Percentiles rank a stretch among this genome's conserved stretches.
These are phyloP conservation scores for Tor tambroides DNA, from an alignment of 2,113 vertebrate species.

Conservation along the genomic window DNA sequence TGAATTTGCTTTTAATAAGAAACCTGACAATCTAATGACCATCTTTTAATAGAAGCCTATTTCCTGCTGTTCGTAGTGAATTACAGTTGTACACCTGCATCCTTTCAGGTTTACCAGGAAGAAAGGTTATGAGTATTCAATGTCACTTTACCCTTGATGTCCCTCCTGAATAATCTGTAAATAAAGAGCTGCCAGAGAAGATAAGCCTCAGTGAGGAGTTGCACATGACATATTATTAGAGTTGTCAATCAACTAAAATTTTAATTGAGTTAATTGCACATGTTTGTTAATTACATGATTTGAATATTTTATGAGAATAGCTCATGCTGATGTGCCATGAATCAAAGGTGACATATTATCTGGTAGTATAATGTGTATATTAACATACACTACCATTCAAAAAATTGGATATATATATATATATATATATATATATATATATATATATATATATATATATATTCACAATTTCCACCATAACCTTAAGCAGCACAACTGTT, in stretches of 20 bases:
- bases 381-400: neutral
- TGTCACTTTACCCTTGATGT: conserved; percentile 4
- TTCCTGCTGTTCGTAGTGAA: neutral
- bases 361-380: neutral
- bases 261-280: neutral
- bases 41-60: conserved; percentile 16
- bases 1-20: conserved; percentile 8
- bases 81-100: neutral
- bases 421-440: too few species aligned
- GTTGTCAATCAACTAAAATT: neutral
- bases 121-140: neutral
- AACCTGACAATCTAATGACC: neutral
- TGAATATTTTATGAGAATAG: neutral
- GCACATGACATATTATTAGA: neutral
- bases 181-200: neutral
- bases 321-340: too few species aligned
- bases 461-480: neutral
- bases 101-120: neutral
- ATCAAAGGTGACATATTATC: neutral
- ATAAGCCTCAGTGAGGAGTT: neutral
- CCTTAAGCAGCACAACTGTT: neutral
- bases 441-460: too few species aligned
- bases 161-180: neutral
- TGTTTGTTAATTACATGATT: neutral
- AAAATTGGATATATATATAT: too few species aligned